Conservation (phyloP, 2,797 vertebrate genomes). For the Scleropages formosus region DNA sequence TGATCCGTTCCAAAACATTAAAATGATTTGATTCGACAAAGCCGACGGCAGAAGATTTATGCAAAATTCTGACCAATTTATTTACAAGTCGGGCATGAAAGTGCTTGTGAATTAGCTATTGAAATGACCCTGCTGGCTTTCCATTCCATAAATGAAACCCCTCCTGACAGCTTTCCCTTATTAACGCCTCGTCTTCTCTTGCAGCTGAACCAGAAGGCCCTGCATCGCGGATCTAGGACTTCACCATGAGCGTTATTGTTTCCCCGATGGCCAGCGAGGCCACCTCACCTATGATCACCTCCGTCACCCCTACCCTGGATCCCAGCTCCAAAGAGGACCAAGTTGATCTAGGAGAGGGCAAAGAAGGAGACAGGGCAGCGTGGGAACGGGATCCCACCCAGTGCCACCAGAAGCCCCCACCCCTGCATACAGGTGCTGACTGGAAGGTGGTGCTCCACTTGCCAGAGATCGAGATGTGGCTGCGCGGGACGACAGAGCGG, state of each 20-base stretch:
- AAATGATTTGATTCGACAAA: no score
- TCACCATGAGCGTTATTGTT: constrained; percentile 80
- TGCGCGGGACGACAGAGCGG: constrained; percentile 80
- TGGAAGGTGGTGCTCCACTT: constrained; percentile 97
- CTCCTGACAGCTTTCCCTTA: constrained; percentile 31
- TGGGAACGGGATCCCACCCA: constrained; percentile 64
- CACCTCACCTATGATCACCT: constrained; percentile 83
- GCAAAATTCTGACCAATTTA: constrained; percentile 20
- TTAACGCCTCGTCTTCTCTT: constrained; percentile 11
- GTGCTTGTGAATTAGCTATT: constrained; percentile 34
- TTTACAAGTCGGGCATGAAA: constrained; percentile 33
- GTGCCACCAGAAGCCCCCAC: constrained; percentile 86
- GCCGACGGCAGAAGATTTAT: no score
- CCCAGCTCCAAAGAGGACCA: constrained; percentile 49
- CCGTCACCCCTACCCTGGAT: constrained; percentile 79
- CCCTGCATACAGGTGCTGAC: constrained; percentile 87
- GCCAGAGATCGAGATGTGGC: constrained; percentile 97
- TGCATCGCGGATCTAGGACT: constrained; percentile 55
- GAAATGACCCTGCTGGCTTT: constrained; percentile 32
- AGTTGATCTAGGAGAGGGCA: constrained; percentile 12
- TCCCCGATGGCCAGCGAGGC: constrained; percentile 77
- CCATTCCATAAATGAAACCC: constrained; percentile 34
- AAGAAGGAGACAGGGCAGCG: constrained; percentile 22
- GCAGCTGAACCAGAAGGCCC: constrained; percentile 67
- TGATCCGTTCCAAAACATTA: no score